Evolutionary conservation across 2,113 vertebrate species (phyloP), one percentile per base, ranked within the genome.

Genomic region (Rhinoptilus africanus): DNA sequence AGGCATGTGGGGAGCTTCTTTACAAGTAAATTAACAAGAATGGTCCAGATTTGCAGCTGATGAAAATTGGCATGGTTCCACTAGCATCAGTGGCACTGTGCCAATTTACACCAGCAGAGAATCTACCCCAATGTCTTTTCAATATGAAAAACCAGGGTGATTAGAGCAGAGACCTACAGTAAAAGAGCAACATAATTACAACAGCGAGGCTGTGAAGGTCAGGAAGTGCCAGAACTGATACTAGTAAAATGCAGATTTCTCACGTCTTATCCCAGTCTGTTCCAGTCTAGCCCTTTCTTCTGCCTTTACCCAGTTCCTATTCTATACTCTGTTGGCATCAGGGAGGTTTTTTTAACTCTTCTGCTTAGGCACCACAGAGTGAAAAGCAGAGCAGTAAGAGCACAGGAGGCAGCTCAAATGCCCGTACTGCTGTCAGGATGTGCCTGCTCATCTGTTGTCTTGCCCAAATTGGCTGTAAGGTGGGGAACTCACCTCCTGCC

Each of bases 21-120:
- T 89, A 73, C 39, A 62, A 94, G 77, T 60, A 89, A 97, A 95
- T 97, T 92, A 93, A 45, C 84, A 91, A 95, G 89, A 95, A 95
- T 93, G 71, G 91, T 79, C 86, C 57, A 93, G 96, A 95, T 95
- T 82, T 94, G 94, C 95, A 97, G 95, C 97, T 97, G 95, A 96
- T 93, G 86, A 94, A 93, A 96, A 73, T 7, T 97, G 96, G 96
- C 92, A 66, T 1, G 0, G 45, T 56, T 79, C 95, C 96, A 92
- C 5, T 5, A 34, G 73, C 72, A 37, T 85, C 76, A 30, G 5
- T 75, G 96, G 92, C 91, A 19, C 37, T 3, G 12, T 82, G 91
- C 97, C 96, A 97, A 3, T 92, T 96, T 97, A 68, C 73, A 76
- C 73, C 86, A 85, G 73, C 4, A 3, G 28, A 95, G 80, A 76